phyloP scores from a whole-genome alignment of 1,140 invertebrate species.

The Pectinophora gossypiella region DNA sequence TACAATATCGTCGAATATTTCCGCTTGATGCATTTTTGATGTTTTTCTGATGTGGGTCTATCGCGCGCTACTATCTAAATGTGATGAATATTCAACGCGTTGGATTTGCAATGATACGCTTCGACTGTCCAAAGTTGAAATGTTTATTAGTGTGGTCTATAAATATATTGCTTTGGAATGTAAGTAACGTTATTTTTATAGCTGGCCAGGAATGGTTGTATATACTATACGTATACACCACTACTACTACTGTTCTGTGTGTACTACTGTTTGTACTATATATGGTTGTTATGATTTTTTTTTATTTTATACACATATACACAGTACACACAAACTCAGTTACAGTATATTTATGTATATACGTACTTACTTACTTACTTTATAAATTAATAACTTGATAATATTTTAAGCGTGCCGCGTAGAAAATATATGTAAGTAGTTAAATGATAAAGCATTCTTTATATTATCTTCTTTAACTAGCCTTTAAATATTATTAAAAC shows the following conservation, averaged over 20 bases:
- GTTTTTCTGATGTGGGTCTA: slow-evolving; percentile 76
- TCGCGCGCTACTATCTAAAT: slow-evolving; percentile 70
- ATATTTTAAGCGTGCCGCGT: too few relatives aligned
- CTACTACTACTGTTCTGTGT: background rate
- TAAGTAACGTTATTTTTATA: too few relatives aligned
- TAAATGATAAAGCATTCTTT: too few relatives aligned
- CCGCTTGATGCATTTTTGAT: slow-evolving; percentile 76
- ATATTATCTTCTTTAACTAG: too few relatives aligned
- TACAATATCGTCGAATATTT: slow-evolving; percentile 69
- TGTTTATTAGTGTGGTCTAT: background rate
- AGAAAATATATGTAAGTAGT: too few relatives aligned
- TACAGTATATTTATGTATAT: too few relatives aligned
- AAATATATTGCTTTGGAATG: background rate
- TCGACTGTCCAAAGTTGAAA: background rate
- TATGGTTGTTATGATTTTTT: background rate
- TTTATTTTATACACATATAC: background rate
- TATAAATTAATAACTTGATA: too few relatives aligned
- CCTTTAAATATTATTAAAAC: too few relatives aligned
- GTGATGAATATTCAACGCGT: slow-evolving; percentile 71
- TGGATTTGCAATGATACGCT: slow-evolving; percentile 52
- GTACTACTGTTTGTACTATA: background rate
- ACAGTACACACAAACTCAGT: too few relatives aligned
- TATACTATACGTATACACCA: too few relatives aligned
- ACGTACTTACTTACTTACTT: too few relatives aligned
- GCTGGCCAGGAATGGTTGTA: too few relatives aligned